Evolutionary conservation across 1,140 invertebrate genomes (phyloP), one percentile per base, ranked within the genome.

Genomic region (Drosophila biarmipes): DNA sequence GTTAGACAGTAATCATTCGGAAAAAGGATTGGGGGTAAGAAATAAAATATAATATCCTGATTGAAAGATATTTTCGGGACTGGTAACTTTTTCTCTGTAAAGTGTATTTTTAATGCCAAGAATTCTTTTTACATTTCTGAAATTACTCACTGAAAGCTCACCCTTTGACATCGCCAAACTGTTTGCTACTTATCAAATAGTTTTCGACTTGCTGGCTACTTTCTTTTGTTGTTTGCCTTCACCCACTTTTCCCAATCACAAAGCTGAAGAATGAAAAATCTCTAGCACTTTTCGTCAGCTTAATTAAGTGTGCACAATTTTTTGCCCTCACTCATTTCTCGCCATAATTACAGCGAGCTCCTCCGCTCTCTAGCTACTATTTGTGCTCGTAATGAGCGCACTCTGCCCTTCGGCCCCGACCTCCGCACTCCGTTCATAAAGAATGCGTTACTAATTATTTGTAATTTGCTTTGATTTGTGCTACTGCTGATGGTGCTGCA

Each of bases 401-500:
- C 17, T 52, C 14, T n/a, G 31, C 48, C 31, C 35, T 40, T 21
- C 10, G 14, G n/a, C n/a, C 24, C 11, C 17, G 29, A 12, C n/a
- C 49, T 43, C 24, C 7, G 11, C 34, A 8, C 8, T 34, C 10
- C 27, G 56, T 55, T 46, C 55, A 57, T 62, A 37, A 37, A 56
- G 61, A 72, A 63, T 75, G 74, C 64, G 64, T 78, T 82, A 68
- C 78, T 76, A 87, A 87, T 87, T 89, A 89, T 76, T 78, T 87
- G 71, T 67, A 87, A 89, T 87, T 82, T 68, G 34, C 84, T 78
- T 89, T 82, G 84, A 87, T 86, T 86, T 75, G 58, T 48, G 52
- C 34, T 27, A 27, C 42, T 29, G 14, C 66, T 42, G 42, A 17
- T 21, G 15, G 7, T 42, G 55, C 34, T 40, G 38, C 67, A 40